phyloP scores from a whole-genome alignment of 2,888 invertebrate species.

The Phyllotreta cruciferae region DNA sequence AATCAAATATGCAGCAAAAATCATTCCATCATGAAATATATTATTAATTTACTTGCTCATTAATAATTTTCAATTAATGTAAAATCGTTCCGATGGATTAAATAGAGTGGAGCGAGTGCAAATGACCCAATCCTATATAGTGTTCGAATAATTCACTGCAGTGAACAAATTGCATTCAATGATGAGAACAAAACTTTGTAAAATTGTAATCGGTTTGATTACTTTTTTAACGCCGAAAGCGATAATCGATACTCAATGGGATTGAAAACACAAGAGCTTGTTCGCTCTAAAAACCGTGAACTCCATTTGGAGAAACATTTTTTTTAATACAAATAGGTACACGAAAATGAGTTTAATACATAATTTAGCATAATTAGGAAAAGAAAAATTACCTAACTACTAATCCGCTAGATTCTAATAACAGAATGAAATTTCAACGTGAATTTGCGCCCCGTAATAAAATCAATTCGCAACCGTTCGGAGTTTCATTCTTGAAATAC shows the following conservation, averaged over 20 bases:
- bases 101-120: neutral
- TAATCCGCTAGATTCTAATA: too few species aligned
- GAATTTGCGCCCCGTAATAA: too few species aligned
- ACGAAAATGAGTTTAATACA: too few species aligned
- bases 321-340: too few species aligned
- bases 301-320: constrained; percentile 8
- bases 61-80: neutral
- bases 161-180: constrained; percentile 23
- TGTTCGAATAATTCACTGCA: constrained; percentile 20
- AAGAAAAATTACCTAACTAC: too few species aligned
- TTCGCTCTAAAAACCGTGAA: constrained; percentile 1
- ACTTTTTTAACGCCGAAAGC: constrained; percentile 22
- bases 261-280: constrained; percentile 3
- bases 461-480: too few species aligned
- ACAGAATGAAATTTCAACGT: too few species aligned
- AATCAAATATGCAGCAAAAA: too few species aligned
- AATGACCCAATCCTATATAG: neutral
- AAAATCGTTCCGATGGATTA: neutral
- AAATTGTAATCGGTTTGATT: constrained; percentile 25
- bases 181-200: constrained; percentile 24
- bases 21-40: too few species aligned
- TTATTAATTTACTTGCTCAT: too few species aligned
- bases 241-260: constrained; percentile 22
- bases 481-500: too few species aligned
- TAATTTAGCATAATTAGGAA: too few species aligned